Conservation (phyloP, 2,797 vertebrate species). For the Distichodus sexfasciatus region DNA sequence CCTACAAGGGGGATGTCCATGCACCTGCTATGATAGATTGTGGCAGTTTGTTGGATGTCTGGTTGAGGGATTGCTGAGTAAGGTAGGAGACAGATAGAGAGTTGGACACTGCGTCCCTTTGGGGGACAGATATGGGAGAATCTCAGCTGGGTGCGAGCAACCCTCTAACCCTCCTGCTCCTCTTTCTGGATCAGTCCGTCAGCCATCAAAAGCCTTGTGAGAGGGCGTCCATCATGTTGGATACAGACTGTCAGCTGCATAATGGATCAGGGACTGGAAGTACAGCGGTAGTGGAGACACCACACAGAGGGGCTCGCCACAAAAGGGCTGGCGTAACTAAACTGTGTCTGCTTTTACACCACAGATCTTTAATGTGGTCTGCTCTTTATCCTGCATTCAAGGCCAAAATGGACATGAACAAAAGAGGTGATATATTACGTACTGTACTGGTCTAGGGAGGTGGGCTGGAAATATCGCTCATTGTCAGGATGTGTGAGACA, state of each 20-base stretch:
- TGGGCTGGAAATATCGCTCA: conserved; percentile 53
- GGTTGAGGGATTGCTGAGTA: conserved; percentile 31
- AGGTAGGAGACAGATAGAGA: conserved; percentile 42
- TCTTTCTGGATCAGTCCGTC: conserved; percentile 51
- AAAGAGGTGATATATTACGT: conserved; percentile 38
- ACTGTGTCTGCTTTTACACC: conserved; percentile 45
- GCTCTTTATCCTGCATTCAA: conserved; percentile 45
- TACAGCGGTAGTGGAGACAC: conserved; percentile 35
- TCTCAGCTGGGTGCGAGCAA: conserved; percentile 54
- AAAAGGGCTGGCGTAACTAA: conserved; percentile 46
- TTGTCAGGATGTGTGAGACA: conserved; percentile 54
- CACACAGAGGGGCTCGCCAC: conserved; percentile 29
- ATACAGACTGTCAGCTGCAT: conserved; percentile 65
- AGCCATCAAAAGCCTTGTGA: conserved; percentile 33
- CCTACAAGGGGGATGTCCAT: conserved; percentile 66
- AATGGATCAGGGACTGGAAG: conserved; percentile 63
- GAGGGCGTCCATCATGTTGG: conserved; percentile 59
- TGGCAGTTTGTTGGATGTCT: conserved; percentile 39
- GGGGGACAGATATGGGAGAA: conserved; percentile 66
- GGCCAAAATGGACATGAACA: conserved; percentile 51
- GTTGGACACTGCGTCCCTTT: conserved; percentile 52
- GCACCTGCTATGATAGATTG: conserved; percentile 53
- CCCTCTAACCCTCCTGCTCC: conserved; percentile 35
- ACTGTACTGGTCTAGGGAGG: conserved; percentile 34
- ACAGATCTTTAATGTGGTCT: conserved; percentile 49